These are phyloP conservation scores for Amyelois transitella DNA, from an alignment of 1,140 invertebrate genomes.

Conservation along the genomic window DNA sequence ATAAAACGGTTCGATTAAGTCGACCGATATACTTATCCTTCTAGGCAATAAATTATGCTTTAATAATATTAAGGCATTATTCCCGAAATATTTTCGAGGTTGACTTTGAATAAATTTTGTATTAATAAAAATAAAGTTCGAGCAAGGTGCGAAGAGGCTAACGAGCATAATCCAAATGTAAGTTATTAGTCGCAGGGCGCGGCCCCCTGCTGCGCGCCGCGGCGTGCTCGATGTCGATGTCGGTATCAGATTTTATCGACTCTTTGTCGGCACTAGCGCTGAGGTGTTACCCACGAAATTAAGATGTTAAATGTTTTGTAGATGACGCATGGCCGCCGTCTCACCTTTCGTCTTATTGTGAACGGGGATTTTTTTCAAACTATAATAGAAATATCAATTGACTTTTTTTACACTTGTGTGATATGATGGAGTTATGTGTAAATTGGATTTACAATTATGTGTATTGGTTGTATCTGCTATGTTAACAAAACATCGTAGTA, in stretches of 20 bases:
- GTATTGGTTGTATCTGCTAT: neutral
- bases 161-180: slow-evolving; percentile 68
- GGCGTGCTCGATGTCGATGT: slow-evolving; percentile 23
- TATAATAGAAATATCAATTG: slow-evolving; percentile 64
- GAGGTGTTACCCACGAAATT: slow-evolving; percentile 68
- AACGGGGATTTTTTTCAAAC: slow-evolving; percentile 31
- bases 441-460: neutral
- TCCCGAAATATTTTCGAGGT: slow-evolving; percentile 44
- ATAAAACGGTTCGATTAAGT: slow-evolving; percentile 7
- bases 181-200: slow-evolving; percentile 53
- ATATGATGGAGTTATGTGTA: slow-evolving; percentile 11
- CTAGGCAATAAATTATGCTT: slow-evolving; percentile 53
- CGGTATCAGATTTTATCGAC: slow-evolving; percentile 56
- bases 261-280: slow-evolving; percentile 64
- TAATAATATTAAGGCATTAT: slow-evolving; percentile 55
- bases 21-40: slow-evolving; percentile 27
- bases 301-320: slow-evolving; percentile 68
- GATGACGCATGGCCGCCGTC: slow-evolving; percentile 53
- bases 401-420: slow-evolving; percentile 30
- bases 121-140: slow-evolving; percentile 62
- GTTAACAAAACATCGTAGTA: no score
- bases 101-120: slow-evolving; percentile 63
- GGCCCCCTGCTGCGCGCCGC: slow-evolving; percentile 46
- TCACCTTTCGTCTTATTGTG: slow-evolving; percentile 27
- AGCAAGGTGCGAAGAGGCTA: slow-evolving; percentile 66